Percentiles rank a stretch among this genome's conserved stretches.
These are phyloP conservation scores for Corythornis madagascariensis DNA, from an alignment of 2,113 vertebrate species.

Conservation along the genomic window DNA sequence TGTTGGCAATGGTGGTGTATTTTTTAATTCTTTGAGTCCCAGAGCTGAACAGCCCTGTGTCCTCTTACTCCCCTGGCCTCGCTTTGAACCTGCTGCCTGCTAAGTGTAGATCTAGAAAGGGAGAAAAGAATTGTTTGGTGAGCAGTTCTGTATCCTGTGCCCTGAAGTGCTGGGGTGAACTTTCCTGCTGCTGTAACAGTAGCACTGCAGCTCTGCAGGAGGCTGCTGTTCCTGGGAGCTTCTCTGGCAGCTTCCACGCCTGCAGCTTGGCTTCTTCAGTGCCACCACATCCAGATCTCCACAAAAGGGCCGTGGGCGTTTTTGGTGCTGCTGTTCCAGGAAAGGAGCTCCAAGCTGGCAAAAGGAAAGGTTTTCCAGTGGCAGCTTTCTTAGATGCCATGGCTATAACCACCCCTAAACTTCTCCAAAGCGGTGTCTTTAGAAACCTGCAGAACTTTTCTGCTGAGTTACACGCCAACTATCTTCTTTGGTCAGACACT, in stretches of 20 bases:
- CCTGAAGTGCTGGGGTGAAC: not conserved
- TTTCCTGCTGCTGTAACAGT: not conserved
- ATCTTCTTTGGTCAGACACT: not conserved
- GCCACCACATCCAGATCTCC: not conserved
- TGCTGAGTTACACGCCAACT: not conserved
- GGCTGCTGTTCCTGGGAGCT: not conserved
- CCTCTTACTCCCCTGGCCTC: not conserved
- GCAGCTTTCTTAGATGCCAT: not conserved
- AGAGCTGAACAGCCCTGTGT: not conserved
- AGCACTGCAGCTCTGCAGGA: not conserved
- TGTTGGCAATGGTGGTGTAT: not conserved
- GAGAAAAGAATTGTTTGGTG: not conserved
- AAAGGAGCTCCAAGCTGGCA: not conserved
- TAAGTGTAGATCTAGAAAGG: not conserved
- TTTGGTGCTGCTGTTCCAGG: not conserved
- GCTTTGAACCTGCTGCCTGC: not conserved
- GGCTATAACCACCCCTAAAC: not conserved
- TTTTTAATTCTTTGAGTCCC: not conserved
- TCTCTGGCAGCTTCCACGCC: not conserved
- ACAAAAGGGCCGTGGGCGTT: not conserved
- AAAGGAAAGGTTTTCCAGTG: not conserved
- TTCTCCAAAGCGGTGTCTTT: not conserved
- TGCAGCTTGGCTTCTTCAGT: slow-evolving; percentile 15
- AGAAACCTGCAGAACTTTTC: not conserved
- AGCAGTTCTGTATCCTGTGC: not conserved